Conservation (phyloP, 2,888 invertebrate species). For the Orthosia gracilis region DNA sequence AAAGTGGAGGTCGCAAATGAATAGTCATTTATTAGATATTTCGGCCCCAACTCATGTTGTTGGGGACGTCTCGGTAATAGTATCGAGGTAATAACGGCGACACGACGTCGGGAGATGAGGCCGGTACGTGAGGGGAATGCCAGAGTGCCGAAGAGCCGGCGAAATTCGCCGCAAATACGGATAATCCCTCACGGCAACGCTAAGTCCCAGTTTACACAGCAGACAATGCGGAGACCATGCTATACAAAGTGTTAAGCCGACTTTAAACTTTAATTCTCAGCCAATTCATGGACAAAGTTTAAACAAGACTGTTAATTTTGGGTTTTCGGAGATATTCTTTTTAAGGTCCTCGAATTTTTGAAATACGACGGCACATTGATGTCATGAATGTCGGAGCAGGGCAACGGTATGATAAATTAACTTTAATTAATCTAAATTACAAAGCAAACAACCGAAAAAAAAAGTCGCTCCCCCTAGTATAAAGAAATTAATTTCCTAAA, state of each 20-base stretch:
- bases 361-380: background rate
- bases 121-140: constrained; percentile 85
- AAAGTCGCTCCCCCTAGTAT: background rate
- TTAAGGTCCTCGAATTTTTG: background rate
- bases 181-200: constrained; percentile 83
- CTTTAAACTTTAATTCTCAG: constrained; percentile 67
- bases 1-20: constrained; percentile 60
- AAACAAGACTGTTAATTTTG: constrained; percentile 52
- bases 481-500: constrained; percentile 35
- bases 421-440: constrained; percentile 13
- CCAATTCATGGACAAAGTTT: constrained; percentile 56
- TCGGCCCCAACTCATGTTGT: constrained; percentile 73
- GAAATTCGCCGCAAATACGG: constrained; percentile 79
- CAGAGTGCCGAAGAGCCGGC: constrained; percentile 65
- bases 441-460: constrained; percentile 31
- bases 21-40: constrained; percentile 71
- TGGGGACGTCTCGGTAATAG: constrained; percentile 78
- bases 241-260: constrained; percentile 62
- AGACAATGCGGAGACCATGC: constrained; percentile 72
- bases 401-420: constrained; percentile 6
- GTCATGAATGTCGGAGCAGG: background rate
- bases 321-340: constrained; percentile 2
- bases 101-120: constrained; percentile 85
- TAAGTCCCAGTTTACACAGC: constrained; percentile 78
- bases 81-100: constrained; percentile 86